Conservation (phyloP, 2,113 vertebrate species). For the Henicopernis longicauda region DNA sequence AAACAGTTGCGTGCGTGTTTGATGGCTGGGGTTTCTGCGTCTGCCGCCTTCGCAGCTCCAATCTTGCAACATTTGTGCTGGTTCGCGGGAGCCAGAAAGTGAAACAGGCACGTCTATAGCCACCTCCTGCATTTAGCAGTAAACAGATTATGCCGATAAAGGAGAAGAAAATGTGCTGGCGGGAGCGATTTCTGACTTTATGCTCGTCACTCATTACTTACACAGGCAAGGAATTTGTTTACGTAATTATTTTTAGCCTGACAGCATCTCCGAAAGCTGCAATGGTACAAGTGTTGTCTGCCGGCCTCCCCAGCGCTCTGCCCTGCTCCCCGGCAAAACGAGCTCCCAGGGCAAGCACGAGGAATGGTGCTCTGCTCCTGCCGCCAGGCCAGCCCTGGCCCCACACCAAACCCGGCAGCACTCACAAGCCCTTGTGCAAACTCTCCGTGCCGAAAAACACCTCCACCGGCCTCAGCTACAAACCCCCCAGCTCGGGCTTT, state of each 20-base stretch:
- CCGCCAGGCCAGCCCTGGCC: background rate
- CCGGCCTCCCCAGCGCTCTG: background rate
- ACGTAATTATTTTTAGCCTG: constrained; percentile 8
- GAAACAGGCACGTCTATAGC: constrained; percentile 5
- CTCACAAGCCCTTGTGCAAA: background rate
- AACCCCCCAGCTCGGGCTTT: background rate
- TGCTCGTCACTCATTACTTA: background rate
- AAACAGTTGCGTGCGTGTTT: constrained; percentile 12
- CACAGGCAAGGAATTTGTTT: constrained; percentile 19
- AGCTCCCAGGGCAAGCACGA: accelerated
- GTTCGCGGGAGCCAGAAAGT: background rate
- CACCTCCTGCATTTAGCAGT: background rate
- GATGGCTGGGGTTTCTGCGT: constrained; percentile 2
- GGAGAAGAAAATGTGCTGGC: constrained; percentile 28
- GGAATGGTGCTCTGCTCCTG: background rate
- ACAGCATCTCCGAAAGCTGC: background rate
- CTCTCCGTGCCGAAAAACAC: accelerated
- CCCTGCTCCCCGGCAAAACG: accelerated
- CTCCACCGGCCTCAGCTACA: background rate
- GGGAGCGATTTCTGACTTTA: background rate
- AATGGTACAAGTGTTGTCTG: accelerated
- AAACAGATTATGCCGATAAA: background rate
- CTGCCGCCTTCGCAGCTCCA: constrained; percentile 46
- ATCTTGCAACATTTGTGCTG: constrained; percentile 14
- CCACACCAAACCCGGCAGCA: accelerated